Evolutionary conservation across 2,888 invertebrate genomes (phyloP).

Genomic region (Drosophila algonquin): DNA sequence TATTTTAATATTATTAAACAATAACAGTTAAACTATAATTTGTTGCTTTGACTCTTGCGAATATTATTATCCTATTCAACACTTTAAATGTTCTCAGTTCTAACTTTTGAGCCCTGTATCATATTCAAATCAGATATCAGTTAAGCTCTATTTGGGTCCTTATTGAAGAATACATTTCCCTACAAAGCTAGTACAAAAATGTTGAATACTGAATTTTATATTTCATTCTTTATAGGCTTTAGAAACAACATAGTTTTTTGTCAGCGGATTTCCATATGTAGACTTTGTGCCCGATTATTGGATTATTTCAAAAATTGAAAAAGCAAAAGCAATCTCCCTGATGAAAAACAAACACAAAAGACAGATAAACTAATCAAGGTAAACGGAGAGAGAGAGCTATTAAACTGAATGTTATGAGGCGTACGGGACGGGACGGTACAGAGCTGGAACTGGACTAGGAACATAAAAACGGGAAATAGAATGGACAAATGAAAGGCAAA

Average conservation of each 20-base stretch:
- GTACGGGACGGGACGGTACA: not conserved
- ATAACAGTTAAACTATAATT: too few relatives aligned
- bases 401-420: slow-evolving; percentile 27
- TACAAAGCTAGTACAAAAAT: too few relatives aligned
- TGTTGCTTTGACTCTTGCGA: too few relatives aligned
- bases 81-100: too few relatives aligned
- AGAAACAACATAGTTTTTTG: not conserved
- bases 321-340: not conserved
- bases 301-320: slow-evolving; percentile 19
- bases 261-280: not conserved
- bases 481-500: slow-evolving; percentile 55
- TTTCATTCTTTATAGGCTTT: not conserved
- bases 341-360: slow-evolving; percentile 15
- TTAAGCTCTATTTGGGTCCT: not conserved
- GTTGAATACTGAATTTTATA: too few relatives aligned
- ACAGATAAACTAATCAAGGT: slow-evolving; percentile 49
- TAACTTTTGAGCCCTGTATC: too few relatives aligned
- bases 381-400: slow-evolving; percentile 48
- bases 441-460: too few relatives aligned
- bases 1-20: too few relatives aligned
- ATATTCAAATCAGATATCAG: too few relatives aligned
- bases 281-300: not conserved
- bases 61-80: too few relatives aligned
- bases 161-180: not conserved
- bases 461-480: slow-evolving; percentile 28